These are phyloP conservation scores for Planococcus citri DNA, from an alignment of 1,140 invertebrate species.

Conservation along the genomic window DNA sequence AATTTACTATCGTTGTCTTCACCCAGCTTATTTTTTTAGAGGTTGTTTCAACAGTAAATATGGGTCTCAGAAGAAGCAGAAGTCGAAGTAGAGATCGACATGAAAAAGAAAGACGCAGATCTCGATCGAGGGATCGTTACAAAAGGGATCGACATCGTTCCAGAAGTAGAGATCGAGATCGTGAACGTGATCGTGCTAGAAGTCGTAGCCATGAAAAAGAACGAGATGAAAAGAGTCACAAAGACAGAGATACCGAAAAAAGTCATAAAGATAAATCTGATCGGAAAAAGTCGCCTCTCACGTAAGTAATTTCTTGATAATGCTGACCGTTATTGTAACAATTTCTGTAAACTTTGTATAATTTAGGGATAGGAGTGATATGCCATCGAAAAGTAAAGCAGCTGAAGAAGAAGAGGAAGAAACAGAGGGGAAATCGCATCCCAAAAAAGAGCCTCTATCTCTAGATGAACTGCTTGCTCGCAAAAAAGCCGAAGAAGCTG, in stretches of 20 bases:
- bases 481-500: slow-evolving; percentile 91
- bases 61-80: neutral
- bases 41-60: neutral
- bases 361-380: neutral
- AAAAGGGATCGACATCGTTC: slow-evolving; percentile 12
- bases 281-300: slow-evolving; percentile 22
- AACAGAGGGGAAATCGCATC: slow-evolving; percentile 32
- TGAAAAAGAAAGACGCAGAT: slow-evolving; percentile 14
- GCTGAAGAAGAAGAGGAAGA: slow-evolving; percentile 30
- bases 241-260: slow-evolving; percentile 26
- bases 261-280: slow-evolving; percentile 23
- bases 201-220: slow-evolving; percentile 23
- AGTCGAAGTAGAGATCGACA: slow-evolving; percentile 19
- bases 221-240: slow-evolving; percentile 20
- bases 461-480: slow-evolving; percentile 91
- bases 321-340: no score
- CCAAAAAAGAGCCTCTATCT: slow-evolving; percentile 81
- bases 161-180: slow-evolving; percentile 18
- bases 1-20: no score
- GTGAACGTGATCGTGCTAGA: slow-evolving; percentile 23
- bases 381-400: slow-evolving; percentile 28
- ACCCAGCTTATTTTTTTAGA: no score
- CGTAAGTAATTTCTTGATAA: neutral
- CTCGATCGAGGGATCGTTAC: neutral
- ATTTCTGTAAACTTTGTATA: no score